A percentile compares a stretch with the other conserved stretches of the same genome.
Conservation (phyloP, 2,113 vertebrate species). For the Vombatus ursinus region DNA sequence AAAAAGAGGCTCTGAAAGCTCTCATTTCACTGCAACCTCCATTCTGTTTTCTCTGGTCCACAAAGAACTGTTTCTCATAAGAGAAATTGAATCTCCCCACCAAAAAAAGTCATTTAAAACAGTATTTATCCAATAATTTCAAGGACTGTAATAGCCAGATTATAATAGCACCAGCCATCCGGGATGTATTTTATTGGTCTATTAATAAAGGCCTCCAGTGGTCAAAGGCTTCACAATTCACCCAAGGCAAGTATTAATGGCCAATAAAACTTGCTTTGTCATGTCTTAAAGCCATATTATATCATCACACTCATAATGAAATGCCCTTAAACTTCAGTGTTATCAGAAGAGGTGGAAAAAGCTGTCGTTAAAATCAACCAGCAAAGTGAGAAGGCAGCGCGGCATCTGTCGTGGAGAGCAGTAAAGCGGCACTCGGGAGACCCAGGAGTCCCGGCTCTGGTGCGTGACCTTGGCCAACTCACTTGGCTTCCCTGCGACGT, state of each 20-base stretch:
- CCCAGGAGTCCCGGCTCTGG: neutral
- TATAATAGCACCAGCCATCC: slow-evolving; percentile 56
- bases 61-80: slow-evolving; percentile 57
- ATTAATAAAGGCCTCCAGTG: slow-evolving; percentile 62
- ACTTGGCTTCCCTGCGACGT: neutral
- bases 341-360: slow-evolving; percentile 53
- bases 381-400: neutral
- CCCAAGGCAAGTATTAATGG: slow-evolving; percentile 59
- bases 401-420: neutral
- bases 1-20: neutral
- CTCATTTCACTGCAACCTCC: slow-evolving; percentile 12
- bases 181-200: slow-evolving; percentile 43
- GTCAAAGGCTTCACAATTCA: slow-evolving; percentile 59
- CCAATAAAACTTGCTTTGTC: slow-evolving; percentile 64
- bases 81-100: slow-evolving; percentile 46
- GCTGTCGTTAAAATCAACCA: slow-evolving; percentile 2
- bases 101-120: slow-evolving; percentile 50
- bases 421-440: neutral
- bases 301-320: slow-evolving; percentile 64
- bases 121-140: slow-evolving; percentile 67
- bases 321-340: slow-evolving; percentile 58
- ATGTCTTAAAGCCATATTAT: slow-evolving; percentile 57
- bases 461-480: neutral
- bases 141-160: slow-evolving; percentile 43
- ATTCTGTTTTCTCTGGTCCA: slow-evolving; percentile 44